These are phyloP conservation scores for Cenopis cana DNA, from an alignment of 2,888 invertebrate genomes.

Conservation along the genomic window DNA sequence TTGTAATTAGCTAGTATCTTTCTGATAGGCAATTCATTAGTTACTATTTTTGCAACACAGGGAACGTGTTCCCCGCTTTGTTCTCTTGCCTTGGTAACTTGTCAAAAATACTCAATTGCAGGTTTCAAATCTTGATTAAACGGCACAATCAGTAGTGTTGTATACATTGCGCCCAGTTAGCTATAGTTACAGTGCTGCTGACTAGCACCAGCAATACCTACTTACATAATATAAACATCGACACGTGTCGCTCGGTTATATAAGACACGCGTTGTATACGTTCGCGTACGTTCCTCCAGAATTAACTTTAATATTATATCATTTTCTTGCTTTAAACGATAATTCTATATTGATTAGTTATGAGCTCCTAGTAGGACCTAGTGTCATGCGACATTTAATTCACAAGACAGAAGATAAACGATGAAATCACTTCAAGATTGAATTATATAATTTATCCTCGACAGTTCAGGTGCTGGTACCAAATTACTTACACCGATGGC, in stretches of 20 bases:
- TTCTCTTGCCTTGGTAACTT: too few species aligned
- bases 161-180: conserved; percentile 39
- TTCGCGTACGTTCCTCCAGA: conserved; percentile 23
- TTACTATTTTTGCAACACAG: too few species aligned
- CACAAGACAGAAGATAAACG: conserved; percentile 3
- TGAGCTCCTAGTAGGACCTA: conserved; percentile 24
- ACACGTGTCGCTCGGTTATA: conserved; percentile 66
- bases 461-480: neutral
- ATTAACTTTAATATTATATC: conserved; percentile 30
- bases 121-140: conserved; percentile 15
- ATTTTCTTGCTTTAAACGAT: conserved; percentile 17
- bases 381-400: conserved; percentile 36
- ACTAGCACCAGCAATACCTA: conserved; percentile 48
- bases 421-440: neutral
- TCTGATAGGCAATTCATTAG: too few species aligned
- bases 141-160: conserved; percentile 5
- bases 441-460: neutral
- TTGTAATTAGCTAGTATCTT: too few species aligned
- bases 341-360: conserved; percentile 10
- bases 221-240: conserved; percentile 72
- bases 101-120: neutral
- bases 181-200: conserved; percentile 40
- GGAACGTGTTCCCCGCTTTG: too few species aligned
- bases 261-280: conserved; percentile 30
- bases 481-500: neutral